Evolutionary conservation across 2,797 vertebrate genomes (phyloP).

Genomic region (Poeciliopsis infans): DNA sequence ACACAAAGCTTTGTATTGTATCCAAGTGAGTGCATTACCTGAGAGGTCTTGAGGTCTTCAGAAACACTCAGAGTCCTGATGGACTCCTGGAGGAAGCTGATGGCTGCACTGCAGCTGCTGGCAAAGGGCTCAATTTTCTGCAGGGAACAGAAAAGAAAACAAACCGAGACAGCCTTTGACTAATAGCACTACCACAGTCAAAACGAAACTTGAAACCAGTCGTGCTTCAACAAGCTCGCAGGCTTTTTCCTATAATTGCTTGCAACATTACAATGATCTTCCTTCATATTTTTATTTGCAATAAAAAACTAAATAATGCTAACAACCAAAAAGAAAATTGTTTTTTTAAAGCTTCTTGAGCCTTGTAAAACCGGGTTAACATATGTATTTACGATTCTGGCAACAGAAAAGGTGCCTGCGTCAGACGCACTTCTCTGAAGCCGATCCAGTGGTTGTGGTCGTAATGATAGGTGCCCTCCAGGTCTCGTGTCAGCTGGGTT

Average conservation of each 20-base stretch:
- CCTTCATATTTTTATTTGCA: no score
- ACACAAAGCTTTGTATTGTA: neutral
- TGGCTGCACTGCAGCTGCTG: slow-evolving; percentile 79
- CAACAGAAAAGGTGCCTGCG: neutral
- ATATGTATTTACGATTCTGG: slow-evolving; percentile 15
- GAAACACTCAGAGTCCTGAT: slow-evolving; percentile 77
- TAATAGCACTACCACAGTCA: neutral
- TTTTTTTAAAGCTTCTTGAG: neutral
- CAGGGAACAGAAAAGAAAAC: slow-evolving; percentile 12
- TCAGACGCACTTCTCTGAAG: slow-evolving; percentile 83
- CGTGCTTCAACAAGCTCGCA: slow-evolving; percentile 25
- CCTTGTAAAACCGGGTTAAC: neutral
- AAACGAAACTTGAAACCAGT: slow-evolving; percentile 12
- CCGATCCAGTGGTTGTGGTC: slow-evolving; percentile 85
- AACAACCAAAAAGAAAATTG: neutral
- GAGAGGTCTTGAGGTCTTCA: slow-evolving; percentile 72
- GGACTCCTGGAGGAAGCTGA: slow-evolving; percentile 81
- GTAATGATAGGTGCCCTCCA: slow-evolving; percentile 85
- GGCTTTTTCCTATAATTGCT: slow-evolving; percentile 2
- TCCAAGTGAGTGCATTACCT: slow-evolving; percentile 69
- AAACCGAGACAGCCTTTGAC: slow-evolving; percentile 6
- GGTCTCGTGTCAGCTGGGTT: slow-evolving; percentile 83
- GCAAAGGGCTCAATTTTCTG: slow-evolving; percentile 88
- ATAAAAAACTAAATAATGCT: neutral
- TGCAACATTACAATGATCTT: no score